phyloP scores from a whole-genome alignment of 2,113 vertebrate species.

The Callospermophilus lateralis region DNA sequence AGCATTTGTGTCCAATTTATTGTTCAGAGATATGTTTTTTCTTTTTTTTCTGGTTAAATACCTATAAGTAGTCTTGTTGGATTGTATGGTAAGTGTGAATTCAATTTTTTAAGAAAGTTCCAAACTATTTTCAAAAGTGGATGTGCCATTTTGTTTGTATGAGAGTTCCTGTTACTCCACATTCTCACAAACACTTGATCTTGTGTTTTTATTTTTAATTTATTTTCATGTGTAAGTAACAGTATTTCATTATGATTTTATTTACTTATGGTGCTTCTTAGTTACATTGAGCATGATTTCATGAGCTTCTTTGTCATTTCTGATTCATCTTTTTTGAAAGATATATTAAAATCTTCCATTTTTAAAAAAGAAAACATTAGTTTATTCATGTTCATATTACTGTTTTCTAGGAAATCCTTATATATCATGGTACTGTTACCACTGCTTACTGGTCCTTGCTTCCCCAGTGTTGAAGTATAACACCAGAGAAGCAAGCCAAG shows the following conservation, averaged over 20 bases:
- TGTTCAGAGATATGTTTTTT: not conserved
- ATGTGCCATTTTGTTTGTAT: not conserved
- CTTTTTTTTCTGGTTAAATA: not conserved
- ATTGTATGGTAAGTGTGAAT: not conserved
- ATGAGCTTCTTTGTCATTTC: not conserved
- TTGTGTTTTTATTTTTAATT: not conserved
- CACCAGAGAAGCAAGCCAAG: too few relatives aligned
- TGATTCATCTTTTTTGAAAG: not conserved
- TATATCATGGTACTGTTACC: not conserved
- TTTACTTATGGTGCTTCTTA: not conserved
- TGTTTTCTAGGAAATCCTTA: not conserved
- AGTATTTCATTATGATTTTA: not conserved
- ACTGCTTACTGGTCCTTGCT: too few relatives aligned
- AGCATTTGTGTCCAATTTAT: not conserved
- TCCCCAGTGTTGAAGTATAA: too few relatives aligned
- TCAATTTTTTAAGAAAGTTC: not conserved
- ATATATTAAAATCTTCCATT: not conserved
- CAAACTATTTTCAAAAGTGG: not conserved
- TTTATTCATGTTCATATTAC: not conserved
- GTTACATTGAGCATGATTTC: not conserved
- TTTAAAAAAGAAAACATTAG: not conserved
- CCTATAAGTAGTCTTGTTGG: not conserved
- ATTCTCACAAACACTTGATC: not conserved
- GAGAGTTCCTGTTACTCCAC: not conserved
- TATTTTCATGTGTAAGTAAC: not conserved